Evolutionary conservation across 2,888 invertebrate species (phyloP).

Genomic region (Tromatobia lineatoria): DNA sequence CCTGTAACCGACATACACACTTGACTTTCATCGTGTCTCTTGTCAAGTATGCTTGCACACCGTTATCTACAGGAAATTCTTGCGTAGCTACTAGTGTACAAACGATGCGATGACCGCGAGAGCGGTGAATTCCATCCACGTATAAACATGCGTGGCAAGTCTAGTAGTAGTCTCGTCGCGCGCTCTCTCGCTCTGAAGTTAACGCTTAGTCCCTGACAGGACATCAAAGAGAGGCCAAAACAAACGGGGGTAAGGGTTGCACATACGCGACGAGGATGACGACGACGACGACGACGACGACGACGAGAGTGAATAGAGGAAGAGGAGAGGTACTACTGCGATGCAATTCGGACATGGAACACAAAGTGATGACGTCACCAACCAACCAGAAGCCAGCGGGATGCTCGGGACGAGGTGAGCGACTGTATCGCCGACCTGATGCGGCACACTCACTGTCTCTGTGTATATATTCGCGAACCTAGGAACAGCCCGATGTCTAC

Average conservation of each 20-base stretch:
- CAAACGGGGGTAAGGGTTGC: slow-evolving; percentile 74
- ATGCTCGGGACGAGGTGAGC: slow-evolving; percentile 45
- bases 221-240: slow-evolving; percentile 84
- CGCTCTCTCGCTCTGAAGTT: slow-evolving; percentile 78
- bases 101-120: slow-evolving; percentile 36
- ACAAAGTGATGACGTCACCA: slow-evolving; percentile 83
- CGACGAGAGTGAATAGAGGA: slow-evolving; percentile 67
- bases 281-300: slow-evolving; percentile 50
- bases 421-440: slow-evolving; percentile 72
- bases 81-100: slow-evolving; percentile 18
- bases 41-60: slow-evolving; percentile 11
- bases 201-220: slow-evolving; percentile 75
- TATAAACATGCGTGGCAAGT: slow-evolving; percentile 36
- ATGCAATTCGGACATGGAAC: slow-evolving; percentile 83
- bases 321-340: slow-evolving; percentile 68
- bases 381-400: slow-evolving; percentile 60
- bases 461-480: slow-evolving; percentile 9
- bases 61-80: slow-evolving; percentile 21
- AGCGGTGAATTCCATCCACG: slow-evolving; percentile 39
- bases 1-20: slow-evolving; percentile 5
- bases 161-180: slow-evolving; percentile 45
- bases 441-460: slow-evolving; percentile 60
- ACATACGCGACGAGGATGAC: slow-evolving; percentile 56
- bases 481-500: slow-evolving; percentile 30
- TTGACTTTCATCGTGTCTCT: slow-evolving; percentile 19